Evolutionary conservation across 2,888 invertebrate species (phyloP).

Genomic region (Eupithecia centaureata): DNA sequence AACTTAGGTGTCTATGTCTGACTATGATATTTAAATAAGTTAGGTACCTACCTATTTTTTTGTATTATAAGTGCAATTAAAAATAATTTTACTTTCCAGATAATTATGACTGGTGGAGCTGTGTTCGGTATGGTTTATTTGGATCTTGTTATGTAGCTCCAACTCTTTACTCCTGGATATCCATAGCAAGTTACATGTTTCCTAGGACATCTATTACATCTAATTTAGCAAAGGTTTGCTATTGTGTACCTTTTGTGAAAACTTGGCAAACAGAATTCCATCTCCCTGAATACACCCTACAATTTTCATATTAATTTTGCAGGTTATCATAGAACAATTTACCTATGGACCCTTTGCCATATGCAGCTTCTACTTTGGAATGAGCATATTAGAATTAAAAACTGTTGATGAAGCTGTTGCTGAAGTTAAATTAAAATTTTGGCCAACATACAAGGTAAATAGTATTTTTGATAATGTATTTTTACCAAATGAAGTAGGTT

Average conservation of each 20-base stretch:
- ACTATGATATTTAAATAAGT: conserved; percentile 42
- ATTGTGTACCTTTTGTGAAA: background rate
- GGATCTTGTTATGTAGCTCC: conserved; percentile 93
- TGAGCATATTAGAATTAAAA: conserved; percentile 89
- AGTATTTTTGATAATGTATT: too few relatives aligned
- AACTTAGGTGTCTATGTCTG: background rate
- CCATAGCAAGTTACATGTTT: conserved; percentile 89
- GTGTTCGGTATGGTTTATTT: conserved; percentile 89
- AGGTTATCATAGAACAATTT: conserved; percentile 90
- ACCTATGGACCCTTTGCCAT: conserved; percentile 90
- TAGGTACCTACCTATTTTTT: background rate
- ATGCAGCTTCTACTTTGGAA: conserved; percentile 90
- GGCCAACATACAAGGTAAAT: conserved; percentile 88
- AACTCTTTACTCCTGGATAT: conserved; percentile 91
- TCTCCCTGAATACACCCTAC: background rate
- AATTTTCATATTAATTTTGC: conserved; percentile 45
- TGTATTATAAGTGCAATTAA: background rate
- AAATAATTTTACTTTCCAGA: conserved; percentile 59
- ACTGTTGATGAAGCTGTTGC: conserved; percentile 85
- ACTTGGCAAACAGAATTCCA: background rate
- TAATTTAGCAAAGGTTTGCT: conserved; percentile 88
- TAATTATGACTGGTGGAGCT: conserved; percentile 87
- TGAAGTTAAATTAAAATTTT: conserved; percentile 89
- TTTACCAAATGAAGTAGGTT: too few relatives aligned
- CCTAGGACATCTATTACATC: conserved; percentile 88